Base-by-base conservation (phyloP, 1,140 invertebrate species). In the Neoseiulus cucumeris region DNA sequence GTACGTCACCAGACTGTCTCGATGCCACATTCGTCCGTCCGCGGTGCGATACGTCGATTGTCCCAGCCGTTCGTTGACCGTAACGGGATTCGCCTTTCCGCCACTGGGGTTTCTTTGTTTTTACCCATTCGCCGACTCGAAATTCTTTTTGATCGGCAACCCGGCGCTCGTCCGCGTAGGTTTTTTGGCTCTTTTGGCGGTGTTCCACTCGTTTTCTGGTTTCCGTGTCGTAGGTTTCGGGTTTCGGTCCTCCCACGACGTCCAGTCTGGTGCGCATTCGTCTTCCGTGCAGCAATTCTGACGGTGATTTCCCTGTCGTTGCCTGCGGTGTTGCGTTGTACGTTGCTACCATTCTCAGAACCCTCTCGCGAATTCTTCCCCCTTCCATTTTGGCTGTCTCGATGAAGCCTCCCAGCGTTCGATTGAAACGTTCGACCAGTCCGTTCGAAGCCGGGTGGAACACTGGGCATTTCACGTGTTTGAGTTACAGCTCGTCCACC, bases 321-420 rank as follows among this genome's bases (percentile, higher is more conserved):
- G n/a, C 25, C 14, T 66, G 65, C 30, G 65, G 65, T 9, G 65
- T 22, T 22, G 18, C 20, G 18, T 51, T 65, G 45, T 65, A 66
- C 14, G 22, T 64, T 7, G 25, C 5, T 29, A 66, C 22, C 25
- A 66, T 64, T 25, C n/a, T 55, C 9, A 4, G 7, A 7, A 66
- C n/a, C 44, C 20, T n/a, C 7, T 29, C 33, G 7, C 55, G 30
- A 9, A n/a, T 65, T 4, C 22, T 12, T 2, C 17, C 22, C 7
- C 44, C 25, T 6, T 2, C 12, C 6, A 66, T 4, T 14, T 4
- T 14, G 4, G 45, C 45, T 28, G 45, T 14, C 4, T 4, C 18
- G 5, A 47, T 22, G 45, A 47, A 47, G 4, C 18, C 45, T 4
- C 45, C 45, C 25, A 47, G 25, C 4, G 45, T 47, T 4, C 45